Evolutionary conservation across 1,140 invertebrate genomes (phyloP), one percentile per base, ranked within the genome.

Genomic region (Lethrus apterus): DNA sequence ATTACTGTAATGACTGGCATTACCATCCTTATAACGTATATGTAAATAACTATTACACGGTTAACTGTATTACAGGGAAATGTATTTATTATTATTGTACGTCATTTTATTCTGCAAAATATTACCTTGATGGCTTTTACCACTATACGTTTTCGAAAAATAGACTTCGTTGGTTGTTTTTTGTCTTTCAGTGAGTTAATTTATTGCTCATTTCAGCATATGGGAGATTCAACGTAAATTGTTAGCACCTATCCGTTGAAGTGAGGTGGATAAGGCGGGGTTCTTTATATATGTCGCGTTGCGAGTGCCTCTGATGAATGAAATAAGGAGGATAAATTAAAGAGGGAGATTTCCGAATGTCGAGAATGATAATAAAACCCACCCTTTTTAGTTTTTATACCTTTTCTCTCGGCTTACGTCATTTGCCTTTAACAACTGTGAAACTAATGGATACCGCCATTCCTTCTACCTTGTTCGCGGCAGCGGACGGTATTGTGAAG

Each of bases 381-480:
- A 50, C 52, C 52, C 55, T 54, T 57, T 57, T 57, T 44, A 51
- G 52, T 54, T 57, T 57, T 54, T 57, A 54, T 57, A 54, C 53
- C 42, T 41, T 35, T 52, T 35, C 36, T 42, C 36, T n/a, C 18
- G 35, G 30, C 40, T 42, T 54, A 57, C 56, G 58, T 60, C 58
- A 58, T 60, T 60, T 58, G 55, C 59, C 54, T 61, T 59, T 56
- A 61, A 59, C 59, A 61, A 61, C 59, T 57, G 52, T 42, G 57
- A 57, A 57, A 59, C 59, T 61, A 61, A 61, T 61, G 59, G 59
- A 61, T 55, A 52, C 52, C 55, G 49, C 57, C 55, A 54, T 58
- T 54, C 52, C 57, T 56, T 53, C 46, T 54, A 58, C 54, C 58
- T 58, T 57, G 45, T 51, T 54, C 47, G 51, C 51, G 51, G 46